Conservation (phyloP, 2,113 vertebrate species). For the Oncorhynchus masou region DNA sequence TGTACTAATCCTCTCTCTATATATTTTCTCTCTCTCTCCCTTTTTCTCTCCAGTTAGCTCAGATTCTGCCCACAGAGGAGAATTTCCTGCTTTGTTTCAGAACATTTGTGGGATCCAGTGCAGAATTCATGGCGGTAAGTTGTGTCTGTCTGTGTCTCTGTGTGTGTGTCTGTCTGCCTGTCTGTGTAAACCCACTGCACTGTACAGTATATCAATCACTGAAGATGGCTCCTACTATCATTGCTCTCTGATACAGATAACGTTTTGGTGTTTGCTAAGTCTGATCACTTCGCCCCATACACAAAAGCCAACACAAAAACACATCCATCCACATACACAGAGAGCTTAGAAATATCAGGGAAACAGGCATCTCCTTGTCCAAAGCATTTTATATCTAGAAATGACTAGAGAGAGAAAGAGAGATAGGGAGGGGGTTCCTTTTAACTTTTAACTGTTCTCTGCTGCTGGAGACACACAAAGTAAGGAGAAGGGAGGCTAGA, state of each 20-base stretch:
- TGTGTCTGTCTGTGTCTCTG: not conserved
- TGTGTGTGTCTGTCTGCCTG: slow-evolving; percentile 12
- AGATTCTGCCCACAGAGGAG: slow-evolving; percentile 95
- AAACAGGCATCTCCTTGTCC: not conserved
- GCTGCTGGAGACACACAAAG: not conserved
- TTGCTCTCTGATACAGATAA: too few relatives aligned
- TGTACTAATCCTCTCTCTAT: not conserved
- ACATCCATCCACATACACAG: too few relatives aligned
- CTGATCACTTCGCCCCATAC: too few relatives aligned
- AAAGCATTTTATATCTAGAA: not conserved
- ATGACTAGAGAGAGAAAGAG: slow-evolving; percentile 2
- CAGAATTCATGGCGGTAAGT: slow-evolving; percentile 92
- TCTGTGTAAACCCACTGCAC: not conserved
- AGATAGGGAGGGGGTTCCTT: too few relatives aligned
- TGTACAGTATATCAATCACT: not conserved
- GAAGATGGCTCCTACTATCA: too few relatives aligned
- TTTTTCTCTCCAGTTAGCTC: slow-evolving; percentile 79
- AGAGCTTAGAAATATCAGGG: not conserved
- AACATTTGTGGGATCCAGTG: slow-evolving; percentile 90
- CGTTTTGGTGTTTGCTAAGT: too few relatives aligned
- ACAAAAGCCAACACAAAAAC: too few relatives aligned
- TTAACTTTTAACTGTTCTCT: not conserved
- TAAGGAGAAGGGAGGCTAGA: not conserved
- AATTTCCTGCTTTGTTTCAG: slow-evolving; percentile 96
- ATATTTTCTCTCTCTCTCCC: slow-evolving; percentile 1